These are phyloP conservation scores for Sebastes vulpes DNA, from an alignment of 2,797 vertebrate species.

Conservation along the genomic window DNA sequence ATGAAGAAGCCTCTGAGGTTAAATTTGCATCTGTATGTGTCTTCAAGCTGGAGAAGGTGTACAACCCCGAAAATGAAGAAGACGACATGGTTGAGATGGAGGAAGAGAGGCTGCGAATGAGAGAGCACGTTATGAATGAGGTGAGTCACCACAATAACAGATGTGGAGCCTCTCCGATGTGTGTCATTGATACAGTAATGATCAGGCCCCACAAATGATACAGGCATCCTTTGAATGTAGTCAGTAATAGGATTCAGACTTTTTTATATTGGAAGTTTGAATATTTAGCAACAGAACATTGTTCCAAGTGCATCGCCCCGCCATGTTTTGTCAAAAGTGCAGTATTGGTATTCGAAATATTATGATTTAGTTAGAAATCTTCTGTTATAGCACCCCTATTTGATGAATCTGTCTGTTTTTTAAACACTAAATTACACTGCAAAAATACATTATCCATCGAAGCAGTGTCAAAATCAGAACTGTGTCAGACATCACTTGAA, in stretches of 20 bases:
- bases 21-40: background rate
- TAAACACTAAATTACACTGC: background rate
- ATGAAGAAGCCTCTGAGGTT: background rate
- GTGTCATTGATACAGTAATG: background rate
- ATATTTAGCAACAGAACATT: background rate
- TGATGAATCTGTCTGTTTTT: background rate
- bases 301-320: background rate
- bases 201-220: background rate
- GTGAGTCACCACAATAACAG: slow-evolving; percentile 67
- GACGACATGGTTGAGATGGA: slow-evolving; percentile 97
- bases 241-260: background rate
- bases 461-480: background rate
- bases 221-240: background rate
- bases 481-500: background rate
- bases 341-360: too few relatives aligned
- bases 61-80: slow-evolving; percentile 91
- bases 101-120: slow-evolving; percentile 94
- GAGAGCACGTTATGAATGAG: slow-evolving; percentile 95
- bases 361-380: too few relatives aligned
- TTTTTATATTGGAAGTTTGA: background rate
- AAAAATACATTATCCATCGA: background rate
- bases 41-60: slow-evolving; percentile 93
- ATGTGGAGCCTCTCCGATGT: background rate
- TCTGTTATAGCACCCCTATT: background rate
- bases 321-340: background rate